These are phyloP conservation scores for Allygus modestus DNA, from an alignment of 2,888 invertebrate species.

Conservation along the genomic window DNA sequence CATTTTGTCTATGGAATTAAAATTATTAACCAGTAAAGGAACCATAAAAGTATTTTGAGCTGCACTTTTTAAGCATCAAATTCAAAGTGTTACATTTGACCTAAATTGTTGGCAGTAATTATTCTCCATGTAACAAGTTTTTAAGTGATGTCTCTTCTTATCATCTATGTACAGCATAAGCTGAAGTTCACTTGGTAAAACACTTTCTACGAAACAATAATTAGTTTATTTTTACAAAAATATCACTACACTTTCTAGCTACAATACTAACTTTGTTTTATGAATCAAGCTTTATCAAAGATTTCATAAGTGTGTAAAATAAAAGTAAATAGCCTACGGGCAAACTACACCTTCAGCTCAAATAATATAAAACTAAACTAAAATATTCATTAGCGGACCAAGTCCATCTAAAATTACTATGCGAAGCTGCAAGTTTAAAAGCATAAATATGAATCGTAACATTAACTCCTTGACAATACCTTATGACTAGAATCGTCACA, in stretches of 20 bases:
- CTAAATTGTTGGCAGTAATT: too few species aligned
- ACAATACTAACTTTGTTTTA: background rate
- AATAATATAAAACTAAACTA: slow-evolving; percentile 5
- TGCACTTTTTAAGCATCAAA: too few species aligned
- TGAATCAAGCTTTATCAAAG: background rate
- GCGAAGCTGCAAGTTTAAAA: background rate
- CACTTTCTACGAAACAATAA: background rate
- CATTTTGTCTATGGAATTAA: too few species aligned
- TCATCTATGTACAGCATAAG: too few species aligned
- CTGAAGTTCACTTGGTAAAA: too few species aligned
- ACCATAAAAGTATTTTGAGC: too few species aligned
- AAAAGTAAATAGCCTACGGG: background rate
- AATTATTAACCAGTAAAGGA: too few species aligned
- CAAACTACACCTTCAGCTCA: background rate
- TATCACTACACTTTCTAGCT: background rate
- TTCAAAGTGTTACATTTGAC: too few species aligned
- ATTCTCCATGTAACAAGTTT: too few species aligned
- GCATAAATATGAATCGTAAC: background rate
- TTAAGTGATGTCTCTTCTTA: too few species aligned
- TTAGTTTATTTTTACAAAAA: slow-evolving; percentile 20
- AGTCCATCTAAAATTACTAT: background rate
- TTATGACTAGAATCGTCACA: slow-evolving; percentile 55
- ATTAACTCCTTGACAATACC: slow-evolving; percentile 14
- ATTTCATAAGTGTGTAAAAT: background rate
- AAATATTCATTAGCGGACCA: background rate